Evolutionary conservation across 2,888 invertebrate species (phyloP), one percentile per base, ranked within the genome.

Genomic region (Parnassius glacialis): DNA sequence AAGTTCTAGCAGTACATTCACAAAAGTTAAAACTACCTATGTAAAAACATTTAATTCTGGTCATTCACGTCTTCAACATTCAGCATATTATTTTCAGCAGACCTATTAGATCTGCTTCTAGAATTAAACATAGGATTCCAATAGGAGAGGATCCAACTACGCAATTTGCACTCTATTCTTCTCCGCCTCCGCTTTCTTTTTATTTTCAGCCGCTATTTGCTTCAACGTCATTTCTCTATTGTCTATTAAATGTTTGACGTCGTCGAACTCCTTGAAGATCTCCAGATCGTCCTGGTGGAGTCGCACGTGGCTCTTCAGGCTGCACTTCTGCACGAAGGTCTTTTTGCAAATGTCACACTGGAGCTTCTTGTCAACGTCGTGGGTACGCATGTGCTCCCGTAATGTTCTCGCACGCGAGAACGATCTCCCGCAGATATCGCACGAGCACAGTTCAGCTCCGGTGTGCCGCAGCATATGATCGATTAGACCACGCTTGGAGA

Each of bases 181-280:
- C 44, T 85, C 83, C 1, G 73, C 79, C 10, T 77, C 72, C 0
- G 78, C 76, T 53, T 85, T 90, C 62, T 74, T 79, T 56, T 83
- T 89, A 59, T 76, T 87, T 67, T 91, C 90, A 0, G 84, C 87
- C 0, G 90, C 90, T 2, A 91, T 88, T 67, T 91, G 81, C 65
- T 90, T 90, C 34, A 91, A 60, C 2, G 90, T 90, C 76, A 91
- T 74, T 68, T 88, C 90, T 41, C 90, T 80, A 66, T 90, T 81
- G 48, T 91, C 90, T 51, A 91, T 88, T 44, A 91, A 68, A 72
- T 91, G 90, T 63, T 89, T 91, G 0, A 91, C 90, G 59, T 91
- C 90, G 45, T 91, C 90, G 59, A 91, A 91, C 74, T 91, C 90
- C 58, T 91, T 91, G 67, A 91, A 91, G 41, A 91, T 91, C 25